Conservation (phyloP, 2,888 invertebrate species). For the Protodeltote pygarga region DNA sequence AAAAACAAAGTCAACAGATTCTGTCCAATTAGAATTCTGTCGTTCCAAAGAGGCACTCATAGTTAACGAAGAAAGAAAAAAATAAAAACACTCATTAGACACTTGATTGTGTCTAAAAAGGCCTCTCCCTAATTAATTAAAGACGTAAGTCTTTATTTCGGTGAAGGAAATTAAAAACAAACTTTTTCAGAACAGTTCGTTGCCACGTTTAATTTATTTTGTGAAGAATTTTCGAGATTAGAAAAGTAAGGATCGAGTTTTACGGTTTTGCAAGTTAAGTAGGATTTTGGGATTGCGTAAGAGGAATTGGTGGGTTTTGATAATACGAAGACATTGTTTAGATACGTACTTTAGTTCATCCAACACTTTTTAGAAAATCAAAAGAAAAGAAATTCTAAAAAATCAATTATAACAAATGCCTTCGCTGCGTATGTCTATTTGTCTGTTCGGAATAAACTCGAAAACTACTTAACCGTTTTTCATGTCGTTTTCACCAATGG, state of each 20-base stretch:
- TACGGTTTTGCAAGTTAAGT: conserved; percentile 6
- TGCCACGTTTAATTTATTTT: conserved; percentile 51
- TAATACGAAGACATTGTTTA: neutral
- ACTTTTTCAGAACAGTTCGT: conserved; percentile 53
- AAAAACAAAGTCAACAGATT: conserved; percentile 42
- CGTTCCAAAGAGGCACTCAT: conserved; percentile 37
- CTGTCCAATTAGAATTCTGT: conserved; percentile 54
- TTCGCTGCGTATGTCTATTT: too few species aligned
- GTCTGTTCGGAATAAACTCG: too few species aligned
- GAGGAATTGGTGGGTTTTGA: neutral
- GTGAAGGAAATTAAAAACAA: conserved; percentile 60
- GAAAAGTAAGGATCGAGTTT: conserved; percentile 33
- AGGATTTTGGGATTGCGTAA: neutral
- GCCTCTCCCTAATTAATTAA: conserved; percentile 67
- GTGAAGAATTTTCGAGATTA: conserved; percentile 52
- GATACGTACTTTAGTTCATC: neutral
- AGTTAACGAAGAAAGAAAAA: conserved; percentile 45
- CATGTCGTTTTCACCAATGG: too few species aligned
- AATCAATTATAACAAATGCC: too few species aligned
- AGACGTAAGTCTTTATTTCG: conserved; percentile 63
- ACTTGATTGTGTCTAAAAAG: conserved; percentile 63
- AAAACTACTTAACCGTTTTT: too few species aligned
- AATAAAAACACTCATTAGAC: conserved; percentile 63
- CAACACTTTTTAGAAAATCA: neutral
- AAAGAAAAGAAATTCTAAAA: too few species aligned